phyloP scores from a whole-genome alignment of 1,140 invertebrate genomes.

The Hirudo medicinalis region DNA sequence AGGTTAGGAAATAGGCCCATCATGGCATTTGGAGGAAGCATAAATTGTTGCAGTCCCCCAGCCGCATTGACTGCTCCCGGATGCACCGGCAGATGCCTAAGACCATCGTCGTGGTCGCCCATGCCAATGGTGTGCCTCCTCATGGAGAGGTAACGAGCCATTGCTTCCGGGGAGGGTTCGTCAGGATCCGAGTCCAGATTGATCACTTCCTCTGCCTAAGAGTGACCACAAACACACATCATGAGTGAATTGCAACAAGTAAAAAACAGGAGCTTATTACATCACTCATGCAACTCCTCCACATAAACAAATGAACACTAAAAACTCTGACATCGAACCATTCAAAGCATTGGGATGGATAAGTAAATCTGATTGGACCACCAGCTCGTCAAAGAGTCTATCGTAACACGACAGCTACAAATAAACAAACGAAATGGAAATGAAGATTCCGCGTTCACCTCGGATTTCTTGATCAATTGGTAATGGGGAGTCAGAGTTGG shows the following conservation, averaged over 20 bases:
- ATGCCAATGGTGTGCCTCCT: slow-evolving; percentile 82
- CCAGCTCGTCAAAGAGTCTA: background rate
- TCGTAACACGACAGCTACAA: background rate
- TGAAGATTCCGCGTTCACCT: slow-evolving; percentile 21
- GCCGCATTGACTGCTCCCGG: slow-evolving; percentile 25
- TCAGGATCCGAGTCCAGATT: slow-evolving; percentile 46
- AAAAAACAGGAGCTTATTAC: background rate
- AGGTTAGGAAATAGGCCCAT: background rate
- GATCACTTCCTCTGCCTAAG: slow-evolving; percentile 30
- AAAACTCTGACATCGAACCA: background rate
- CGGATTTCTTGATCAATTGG: slow-evolving; percentile 16
- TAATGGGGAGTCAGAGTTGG: slow-evolving; percentile 22
- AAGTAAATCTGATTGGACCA: background rate
- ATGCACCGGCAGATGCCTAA: background rate
- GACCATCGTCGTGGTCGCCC: slow-evolving; percentile 43
- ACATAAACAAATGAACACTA: background rate
- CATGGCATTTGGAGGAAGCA: no score
- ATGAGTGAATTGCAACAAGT: background rate
- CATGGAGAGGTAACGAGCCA: slow-evolving; percentile 46
- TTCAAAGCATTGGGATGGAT: background rate
- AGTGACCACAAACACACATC: background rate
- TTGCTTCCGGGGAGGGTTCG: slow-evolving; percentile 38
- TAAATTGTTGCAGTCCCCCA: slow-evolving; percentile 19
- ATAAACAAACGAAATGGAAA: background rate
- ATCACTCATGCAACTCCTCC: background rate